Conservation (phyloP, 1,140 invertebrate species). For the Drosophila nebulosa region DNA sequence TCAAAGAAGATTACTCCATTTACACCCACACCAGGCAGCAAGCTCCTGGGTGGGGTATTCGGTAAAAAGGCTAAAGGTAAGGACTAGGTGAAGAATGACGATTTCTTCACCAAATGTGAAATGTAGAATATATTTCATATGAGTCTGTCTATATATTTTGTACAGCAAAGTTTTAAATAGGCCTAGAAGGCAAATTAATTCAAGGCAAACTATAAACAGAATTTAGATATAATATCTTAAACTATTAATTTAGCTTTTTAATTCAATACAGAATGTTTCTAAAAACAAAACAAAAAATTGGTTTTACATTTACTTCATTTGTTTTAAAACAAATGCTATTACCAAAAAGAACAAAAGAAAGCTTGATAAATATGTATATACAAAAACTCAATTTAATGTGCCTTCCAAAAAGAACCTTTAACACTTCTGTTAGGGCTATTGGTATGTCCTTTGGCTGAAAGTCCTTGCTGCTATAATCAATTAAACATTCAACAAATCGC, state of each 20-base stretch:
- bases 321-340: too few species aligned
- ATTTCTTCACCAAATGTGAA: not conserved
- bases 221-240: constrained; percentile 30
- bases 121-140: not conserved
- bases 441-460: too few species aligned
- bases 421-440: too few species aligned
- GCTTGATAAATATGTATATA: too few species aligned
- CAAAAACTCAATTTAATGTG: too few species aligned
- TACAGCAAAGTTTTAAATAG: not conserved
- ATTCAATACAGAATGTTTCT: constrained; percentile 18
- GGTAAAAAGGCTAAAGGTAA: constrained; percentile 76
- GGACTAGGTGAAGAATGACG: not conserved
- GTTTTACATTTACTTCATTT: too few species aligned
- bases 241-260: constrained; percentile 14
- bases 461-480: too few species aligned
- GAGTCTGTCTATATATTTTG: not conserved
- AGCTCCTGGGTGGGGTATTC: constrained; percentile 71
- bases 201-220: not conserved
- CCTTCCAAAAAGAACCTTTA: too few species aligned
- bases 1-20: constrained; percentile 72
- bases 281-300: not conserved
- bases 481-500: too few species aligned
- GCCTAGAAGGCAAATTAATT: not conserved
- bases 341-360: too few species aligned
- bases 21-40: constrained; percentile 71